Percentiles rank a stretch among this genome's conserved stretches.
These are phyloP conservation scores for Thecophora atra DNA, from an alignment of 2,888 invertebrate species.

Conservation along the genomic window DNA sequence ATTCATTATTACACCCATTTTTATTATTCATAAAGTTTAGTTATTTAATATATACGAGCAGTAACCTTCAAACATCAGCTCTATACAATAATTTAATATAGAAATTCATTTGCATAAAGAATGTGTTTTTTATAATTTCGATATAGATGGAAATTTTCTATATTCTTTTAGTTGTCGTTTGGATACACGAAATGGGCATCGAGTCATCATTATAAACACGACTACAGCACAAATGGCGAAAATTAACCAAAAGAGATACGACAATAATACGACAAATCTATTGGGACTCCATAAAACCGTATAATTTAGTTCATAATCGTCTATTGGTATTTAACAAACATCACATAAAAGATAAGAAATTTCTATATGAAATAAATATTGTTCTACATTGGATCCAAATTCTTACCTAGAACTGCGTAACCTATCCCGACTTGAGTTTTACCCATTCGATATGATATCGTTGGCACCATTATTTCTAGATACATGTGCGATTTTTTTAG, in stretches of 20 bases:
- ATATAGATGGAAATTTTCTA: constrained; percentile 57
- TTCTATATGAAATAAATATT: constrained; percentile 11
- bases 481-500: constrained; percentile 64
- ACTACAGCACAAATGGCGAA: constrained; percentile 55
- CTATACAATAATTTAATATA: no score
- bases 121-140: constrained; percentile 57
- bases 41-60: no score
- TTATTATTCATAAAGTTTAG: no score
- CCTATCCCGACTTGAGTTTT: constrained; percentile 87
- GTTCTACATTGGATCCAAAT: neutral
- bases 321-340: constrained; percentile 45
- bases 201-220: constrained; percentile 62
- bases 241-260: constrained; percentile 60
- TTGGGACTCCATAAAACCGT: constrained; percentile 64
- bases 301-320: constrained; percentile 59
- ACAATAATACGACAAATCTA: constrained; percentile 58
- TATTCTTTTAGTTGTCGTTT: constrained; percentile 58
- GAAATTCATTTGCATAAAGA: neutral
- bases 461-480: constrained; percentile 89
- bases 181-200: constrained; percentile 63
- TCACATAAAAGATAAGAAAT: constrained; percentile 17
- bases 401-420: constrained; percentile 78
- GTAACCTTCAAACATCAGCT: no score
- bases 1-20: no score
- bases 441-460: constrained; percentile 97